A percentile compares a stretch with the other conserved stretches of the same genome.
phyloP scores from a whole-genome alignment of 1,140 invertebrate genomes.

The Eufriesea mexicana region DNA sequence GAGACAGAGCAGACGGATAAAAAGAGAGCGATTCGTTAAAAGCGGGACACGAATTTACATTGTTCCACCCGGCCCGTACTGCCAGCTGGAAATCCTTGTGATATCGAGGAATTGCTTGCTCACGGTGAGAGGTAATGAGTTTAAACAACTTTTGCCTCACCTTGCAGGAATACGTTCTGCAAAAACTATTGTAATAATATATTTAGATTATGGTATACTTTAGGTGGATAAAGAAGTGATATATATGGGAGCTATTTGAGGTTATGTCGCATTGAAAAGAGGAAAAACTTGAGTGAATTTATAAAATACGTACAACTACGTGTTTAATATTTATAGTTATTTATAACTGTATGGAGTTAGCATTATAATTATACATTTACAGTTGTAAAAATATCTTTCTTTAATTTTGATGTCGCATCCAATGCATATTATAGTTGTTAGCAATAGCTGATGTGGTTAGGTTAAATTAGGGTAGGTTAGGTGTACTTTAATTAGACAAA shows the following conservation, averaged over 20 bases:
- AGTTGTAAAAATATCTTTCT: no score
- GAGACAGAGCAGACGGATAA: not conserved
- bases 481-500: no score
- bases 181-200: not conserved
- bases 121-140: not conserved
- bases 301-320: no score
- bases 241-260: no score
- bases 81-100: no score
- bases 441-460: no score
- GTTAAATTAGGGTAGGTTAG: no score
- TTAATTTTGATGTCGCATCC: no score
- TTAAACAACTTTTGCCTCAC: not conserved
- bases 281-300: not conserved
- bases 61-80: not conserved
- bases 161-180: not conserved
- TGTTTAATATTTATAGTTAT: no score
- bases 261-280: not conserved
- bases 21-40: conserved; percentile 8
- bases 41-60: conserved; percentile 11
- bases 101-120: not conserved
- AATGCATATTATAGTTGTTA: no score
- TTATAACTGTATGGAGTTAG: no score
- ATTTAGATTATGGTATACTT: not conserved
- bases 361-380: no score
- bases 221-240: not conserved